Conservation (phyloP, 1,140 invertebrate genomes). For the Drosophila persimilis region DNA sequence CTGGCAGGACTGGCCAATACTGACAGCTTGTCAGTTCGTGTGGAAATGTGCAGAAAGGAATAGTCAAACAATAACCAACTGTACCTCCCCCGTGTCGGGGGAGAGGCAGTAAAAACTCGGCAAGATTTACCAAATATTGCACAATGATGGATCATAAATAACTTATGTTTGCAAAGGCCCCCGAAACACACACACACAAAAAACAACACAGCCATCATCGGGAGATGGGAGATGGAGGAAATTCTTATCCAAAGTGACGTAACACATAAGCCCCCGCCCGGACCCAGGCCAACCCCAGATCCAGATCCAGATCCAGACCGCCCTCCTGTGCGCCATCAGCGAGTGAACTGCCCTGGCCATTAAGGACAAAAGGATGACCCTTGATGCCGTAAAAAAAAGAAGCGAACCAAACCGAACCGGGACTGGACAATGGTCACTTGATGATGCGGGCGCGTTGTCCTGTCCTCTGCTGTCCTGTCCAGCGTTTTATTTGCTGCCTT, state of each 20-base stretch:
- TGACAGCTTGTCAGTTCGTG: constrained; percentile 52
- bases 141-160: constrained; percentile 83
- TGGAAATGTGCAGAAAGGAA: constrained; percentile 44
- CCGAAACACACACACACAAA: constrained; percentile 16
- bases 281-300: constrained; percentile 2
- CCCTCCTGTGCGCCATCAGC: constrained; percentile 7
- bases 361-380: constrained; percentile 81
- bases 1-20: neutral
- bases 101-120: constrained; percentile 60
- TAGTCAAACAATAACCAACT: constrained; percentile 54
- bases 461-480: constrained; percentile 1
- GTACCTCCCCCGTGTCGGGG: constrained; percentile 43
- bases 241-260: constrained; percentile 53
- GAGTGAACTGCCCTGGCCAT: constrained; percentile 56
- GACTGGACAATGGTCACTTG: constrained; percentile 81
- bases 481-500: constrained; percentile 67
- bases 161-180: constrained; percentile 65
- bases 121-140: constrained; percentile 80
- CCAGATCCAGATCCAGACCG: constrained; percentile 10
- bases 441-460: constrained; percentile 76
- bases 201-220: neutral
- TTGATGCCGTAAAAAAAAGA: constrained; percentile 77
- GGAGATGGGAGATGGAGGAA: constrained; percentile 11
- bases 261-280: constrained; percentile 62
- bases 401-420: constrained; percentile 15